Evolutionary conservation across 2,797 vertebrate species (phyloP), one percentile per base, ranked within the genome.

Genomic region (Sibirionetta formosa): DNA sequence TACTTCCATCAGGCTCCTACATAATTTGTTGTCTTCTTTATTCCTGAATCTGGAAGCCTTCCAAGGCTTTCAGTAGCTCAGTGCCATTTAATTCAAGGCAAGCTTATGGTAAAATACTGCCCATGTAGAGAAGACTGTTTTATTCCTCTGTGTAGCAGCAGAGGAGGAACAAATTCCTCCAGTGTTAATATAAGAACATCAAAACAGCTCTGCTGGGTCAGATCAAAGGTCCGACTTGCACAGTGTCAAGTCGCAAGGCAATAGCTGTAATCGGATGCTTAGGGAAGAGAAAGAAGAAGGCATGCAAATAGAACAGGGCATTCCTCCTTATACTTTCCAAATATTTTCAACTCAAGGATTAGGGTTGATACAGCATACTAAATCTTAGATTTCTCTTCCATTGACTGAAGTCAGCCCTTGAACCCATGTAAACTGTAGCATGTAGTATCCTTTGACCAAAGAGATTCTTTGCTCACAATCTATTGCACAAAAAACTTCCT

Each of bases 401-500:
- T 56, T 64, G 56, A 24, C 70, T 56, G 38, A 40, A 63, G 56
- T 48, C 56, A 40, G 31, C 33, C 31, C 42, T 56, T 35, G 48
- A 69, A 82, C 33, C 33, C 5, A 18, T 1, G 31, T 50, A 17
- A 42, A 2, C 12, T 82, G 24, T 40, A 61, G 70, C 17, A 2
- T 31, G 14, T 5, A 7, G 42, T 16, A 27, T n/a, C 26, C 24
- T 71, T 44, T 69, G 64, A 14, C 38, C 38, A 35, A 50, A 46
- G 8, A 46, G 63, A 14, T 54, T 14, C 6, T 38, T 46, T 48
- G n/a, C 44, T 66, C 27, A 2, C 0, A 0, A 11, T 50, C 66
- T n/a, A 1, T 33, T 46, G 54, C 51, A 46, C 0, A 3, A 29
- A 54, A 17, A 72, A n/a, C 58, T 72, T 54, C 31, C 54, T 81